Percentiles rank a stretch among this genome's conserved stretches.
phyloP scores from a whole-genome alignment of 2,113 vertebrate species.

The Phylloscopus trochilus region DNA sequence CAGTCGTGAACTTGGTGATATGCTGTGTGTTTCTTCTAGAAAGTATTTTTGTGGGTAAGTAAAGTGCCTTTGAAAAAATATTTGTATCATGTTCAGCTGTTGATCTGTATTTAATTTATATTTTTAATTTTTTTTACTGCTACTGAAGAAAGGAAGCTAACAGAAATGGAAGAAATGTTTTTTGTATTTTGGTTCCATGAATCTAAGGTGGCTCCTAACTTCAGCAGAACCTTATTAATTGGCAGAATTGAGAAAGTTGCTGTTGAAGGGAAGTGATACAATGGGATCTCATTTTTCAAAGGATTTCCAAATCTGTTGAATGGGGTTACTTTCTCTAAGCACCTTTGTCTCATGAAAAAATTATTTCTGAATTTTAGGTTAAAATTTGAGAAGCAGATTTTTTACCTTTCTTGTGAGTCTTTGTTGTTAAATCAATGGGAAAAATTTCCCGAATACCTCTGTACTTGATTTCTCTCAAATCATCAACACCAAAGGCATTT shows the following conservation, averaged over 20 bases:
- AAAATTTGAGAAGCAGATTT: neutral
- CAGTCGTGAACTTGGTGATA: neutral
- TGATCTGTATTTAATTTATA: neutral
- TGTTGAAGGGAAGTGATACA: neutral
- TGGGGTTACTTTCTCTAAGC: neutral
- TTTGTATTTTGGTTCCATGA: neutral
- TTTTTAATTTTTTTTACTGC: neutral
- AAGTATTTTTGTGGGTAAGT: slow-evolving; percentile 9
- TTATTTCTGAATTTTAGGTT: neutral
- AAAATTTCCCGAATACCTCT: neutral
- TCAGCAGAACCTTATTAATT: neutral
- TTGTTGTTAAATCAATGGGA: neutral
- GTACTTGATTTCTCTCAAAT: neutral
- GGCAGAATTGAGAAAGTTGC: neutral
- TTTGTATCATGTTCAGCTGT: neutral
- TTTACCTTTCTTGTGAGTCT: neutral
- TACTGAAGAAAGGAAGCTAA: neutral
- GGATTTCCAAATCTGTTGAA: neutral
- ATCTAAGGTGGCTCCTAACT: neutral
- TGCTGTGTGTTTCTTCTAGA: neutral
- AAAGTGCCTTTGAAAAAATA: neutral
- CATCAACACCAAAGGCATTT: neutral
- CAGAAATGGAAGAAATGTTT: neutral
- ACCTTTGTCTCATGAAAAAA: neutral
- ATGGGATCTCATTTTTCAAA: neutral